A percentile compares a stretch with the other conserved stretches of the same genome.
phyloP scores from a whole-genome alignment of 2,888 invertebrate species.

The Apoderus coryli region DNA sequence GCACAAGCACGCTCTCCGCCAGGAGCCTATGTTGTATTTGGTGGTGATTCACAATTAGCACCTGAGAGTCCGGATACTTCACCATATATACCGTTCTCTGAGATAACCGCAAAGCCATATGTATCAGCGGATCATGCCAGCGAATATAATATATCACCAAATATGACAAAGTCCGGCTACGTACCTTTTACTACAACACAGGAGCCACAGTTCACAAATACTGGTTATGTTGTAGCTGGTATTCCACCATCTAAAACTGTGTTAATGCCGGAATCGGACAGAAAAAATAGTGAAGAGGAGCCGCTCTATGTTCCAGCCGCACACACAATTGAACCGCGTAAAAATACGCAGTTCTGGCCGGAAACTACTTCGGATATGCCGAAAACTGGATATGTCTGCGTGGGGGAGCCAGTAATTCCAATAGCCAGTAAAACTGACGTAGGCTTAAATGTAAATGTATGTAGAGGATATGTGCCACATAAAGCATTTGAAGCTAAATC shows the following conservation, averaged over 20 bases:
- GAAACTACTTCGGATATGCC: slow-evolving; percentile 15
- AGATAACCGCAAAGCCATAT: no score
- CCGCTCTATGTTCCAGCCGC: slow-evolving; percentile 19
- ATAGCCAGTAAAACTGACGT: slow-evolving; percentile 12
- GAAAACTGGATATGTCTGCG: slow-evolving; percentile 23
- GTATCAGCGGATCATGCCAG: no score
- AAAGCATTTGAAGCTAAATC: slow-evolving; percentile 26
- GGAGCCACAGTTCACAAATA: slow-evolving; percentile 16
- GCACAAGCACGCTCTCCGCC: no score
- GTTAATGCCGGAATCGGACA: slow-evolving; percentile 16
- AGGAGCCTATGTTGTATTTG: no score
- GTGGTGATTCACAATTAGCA: no score
- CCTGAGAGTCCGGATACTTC: no score
- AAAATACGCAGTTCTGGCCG: slow-evolving; percentile 17
- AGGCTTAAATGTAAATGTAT: slow-evolving; percentile 7
- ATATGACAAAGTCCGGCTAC: no score
- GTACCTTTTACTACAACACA: no score
- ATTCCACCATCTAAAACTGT: slow-evolving; percentile 15
- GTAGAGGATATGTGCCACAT: slow-evolving; percentile 27
- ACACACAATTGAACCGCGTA: slow-evolving; percentile 11
- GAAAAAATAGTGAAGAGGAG: no score
- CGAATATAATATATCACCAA: no score
- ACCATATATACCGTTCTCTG: no score
- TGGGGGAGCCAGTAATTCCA: slow-evolving; percentile 22
- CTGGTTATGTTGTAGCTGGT: slow-evolving; percentile 26